These are phyloP conservation scores for Leptocoma aspasia DNA, from an alignment of 2,113 vertebrate genomes.

Conservation along the genomic window DNA sequence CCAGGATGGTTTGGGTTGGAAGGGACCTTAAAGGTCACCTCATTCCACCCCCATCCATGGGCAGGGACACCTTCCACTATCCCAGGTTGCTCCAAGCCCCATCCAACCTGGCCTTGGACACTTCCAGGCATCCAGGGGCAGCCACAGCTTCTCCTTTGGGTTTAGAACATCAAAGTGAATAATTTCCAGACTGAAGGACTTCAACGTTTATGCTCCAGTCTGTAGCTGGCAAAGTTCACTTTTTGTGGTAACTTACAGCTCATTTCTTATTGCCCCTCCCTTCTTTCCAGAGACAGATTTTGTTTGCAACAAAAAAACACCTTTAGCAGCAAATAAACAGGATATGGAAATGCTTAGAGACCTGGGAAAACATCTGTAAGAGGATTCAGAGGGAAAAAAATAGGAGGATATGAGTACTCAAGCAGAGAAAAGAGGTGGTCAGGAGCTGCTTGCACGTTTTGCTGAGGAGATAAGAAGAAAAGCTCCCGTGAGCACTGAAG, in stretches of 20 bases:
- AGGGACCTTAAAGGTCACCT: not conserved
- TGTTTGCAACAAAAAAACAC: not conserved
- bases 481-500: not conserved
- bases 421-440: not conserved
- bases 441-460: not conserved
- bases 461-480: not conserved
- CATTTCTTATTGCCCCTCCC: not conserved
- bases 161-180: not conserved
- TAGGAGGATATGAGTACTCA: not conserved
- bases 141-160: not conserved
- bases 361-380: not conserved
- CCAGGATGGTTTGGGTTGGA: not conserved
- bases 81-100: not conserved
- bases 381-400: not conserved
- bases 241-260: not conserved
- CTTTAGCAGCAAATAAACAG: not conserved
- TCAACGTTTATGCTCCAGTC: not conserved
- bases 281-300: not conserved
- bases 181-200: not conserved
- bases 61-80: not conserved
- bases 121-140: not conserved
- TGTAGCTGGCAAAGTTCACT: not conserved
- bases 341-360: not conserved
- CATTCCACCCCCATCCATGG: not conserved
- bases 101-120: not conserved